A percentile compares a stretch with the other conserved stretches of the same genome.
phyloP scores from a whole-genome alignment of 2,113 vertebrate genomes.

The Aleadryas rufinucha region DNA sequence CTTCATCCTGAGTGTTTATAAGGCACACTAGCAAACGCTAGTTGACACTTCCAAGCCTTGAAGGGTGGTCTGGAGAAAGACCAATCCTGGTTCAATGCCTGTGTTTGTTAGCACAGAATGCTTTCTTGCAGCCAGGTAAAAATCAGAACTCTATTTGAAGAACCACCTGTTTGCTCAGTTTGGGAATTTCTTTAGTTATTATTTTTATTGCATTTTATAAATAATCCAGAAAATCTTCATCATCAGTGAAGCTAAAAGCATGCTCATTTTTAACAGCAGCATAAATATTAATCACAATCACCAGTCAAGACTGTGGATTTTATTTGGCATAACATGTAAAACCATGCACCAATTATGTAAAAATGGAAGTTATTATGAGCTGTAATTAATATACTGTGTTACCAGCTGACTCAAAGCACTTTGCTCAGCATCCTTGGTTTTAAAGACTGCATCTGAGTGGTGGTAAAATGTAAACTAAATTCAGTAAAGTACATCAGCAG shows the following conservation, averaged over 20 bases:
- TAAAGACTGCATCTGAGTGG: not conserved
- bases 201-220: not conserved
- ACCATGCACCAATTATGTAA: slow-evolving; percentile 34
- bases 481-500: not conserved
- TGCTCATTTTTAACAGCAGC: slow-evolving; percentile 43
- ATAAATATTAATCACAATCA: slow-evolving; percentile 65
- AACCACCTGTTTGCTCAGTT: slow-evolving; percentile 35
- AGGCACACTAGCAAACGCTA: not conserved
- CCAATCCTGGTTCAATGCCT: not conserved
- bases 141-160: slow-evolving; percentile 52
- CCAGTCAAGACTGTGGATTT: slow-evolving; percentile 34
- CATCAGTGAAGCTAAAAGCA: slow-evolving; percentile 37
- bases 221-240: slow-evolving; percentile 56
- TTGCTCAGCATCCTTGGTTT: slow-evolving; percentile 8
- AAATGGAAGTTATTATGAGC: slow-evolving; percentile 40
- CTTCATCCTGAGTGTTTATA: slow-evolving; percentile 20
- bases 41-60: not conserved
- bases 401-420: not conserved
- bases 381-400: slow-evolving; percentile 37
- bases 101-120: not conserved
- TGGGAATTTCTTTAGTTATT: not conserved
- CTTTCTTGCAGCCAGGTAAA: slow-evolving; percentile 27
- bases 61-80: slow-evolving; percentile 15
- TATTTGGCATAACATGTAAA: slow-evolving; percentile 49
- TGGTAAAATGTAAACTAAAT: not conserved